phyloP scores from a whole-genome alignment of 2,888 invertebrate genomes.

The Bedellia somnulentella region DNA sequence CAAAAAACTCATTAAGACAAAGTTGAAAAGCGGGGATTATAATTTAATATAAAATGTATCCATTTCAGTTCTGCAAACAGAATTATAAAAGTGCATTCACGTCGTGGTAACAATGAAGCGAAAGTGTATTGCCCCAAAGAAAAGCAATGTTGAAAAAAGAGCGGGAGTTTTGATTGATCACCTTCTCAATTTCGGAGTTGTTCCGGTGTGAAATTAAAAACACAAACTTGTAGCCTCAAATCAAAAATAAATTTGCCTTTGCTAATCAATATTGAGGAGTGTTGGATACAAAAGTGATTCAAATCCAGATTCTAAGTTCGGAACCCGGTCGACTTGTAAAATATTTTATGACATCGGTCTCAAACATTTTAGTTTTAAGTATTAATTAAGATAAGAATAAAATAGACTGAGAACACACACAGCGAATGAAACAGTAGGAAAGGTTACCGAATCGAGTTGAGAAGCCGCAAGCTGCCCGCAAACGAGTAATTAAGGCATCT shows the following conservation, averaged over 20 bases:
- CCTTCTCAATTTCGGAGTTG: slow-evolving; percentile 30
- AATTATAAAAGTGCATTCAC: slow-evolving; percentile 45
- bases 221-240: slow-evolving; percentile 48
- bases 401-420: too few relatives aligned
- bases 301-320: too few relatives aligned
- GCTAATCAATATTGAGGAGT: slow-evolving; percentile 34
- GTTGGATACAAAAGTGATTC: too few relatives aligned
- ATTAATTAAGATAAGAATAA: too few relatives aligned
- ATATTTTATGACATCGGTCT: too few relatives aligned
- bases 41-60: slow-evolving; percentile 48
- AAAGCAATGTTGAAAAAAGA: slow-evolving; percentile 31
- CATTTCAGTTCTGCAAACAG: slow-evolving; percentile 50
- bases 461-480: slow-evolving; percentile 39
- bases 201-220: slow-evolving; percentile 60
- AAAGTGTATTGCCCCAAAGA: slow-evolving; percentile 53
- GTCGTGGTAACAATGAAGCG: slow-evolving; percentile 47
- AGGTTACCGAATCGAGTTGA: too few relatives aligned
- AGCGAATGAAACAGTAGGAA: too few relatives aligned
- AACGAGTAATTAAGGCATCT: slow-evolving; percentile 54
- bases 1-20: slow-evolving; percentile 30
- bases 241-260: slow-evolving; percentile 48
- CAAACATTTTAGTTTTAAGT: too few relatives aligned
- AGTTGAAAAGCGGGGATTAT: slow-evolving; percentile 12
- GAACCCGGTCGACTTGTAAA: too few relatives aligned
- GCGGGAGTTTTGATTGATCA: slow-evolving; percentile 57